These are phyloP conservation scores for Brachypteracias leptosomus DNA, from an alignment of 2,113 vertebrate genomes.

Conservation along the genomic window DNA sequence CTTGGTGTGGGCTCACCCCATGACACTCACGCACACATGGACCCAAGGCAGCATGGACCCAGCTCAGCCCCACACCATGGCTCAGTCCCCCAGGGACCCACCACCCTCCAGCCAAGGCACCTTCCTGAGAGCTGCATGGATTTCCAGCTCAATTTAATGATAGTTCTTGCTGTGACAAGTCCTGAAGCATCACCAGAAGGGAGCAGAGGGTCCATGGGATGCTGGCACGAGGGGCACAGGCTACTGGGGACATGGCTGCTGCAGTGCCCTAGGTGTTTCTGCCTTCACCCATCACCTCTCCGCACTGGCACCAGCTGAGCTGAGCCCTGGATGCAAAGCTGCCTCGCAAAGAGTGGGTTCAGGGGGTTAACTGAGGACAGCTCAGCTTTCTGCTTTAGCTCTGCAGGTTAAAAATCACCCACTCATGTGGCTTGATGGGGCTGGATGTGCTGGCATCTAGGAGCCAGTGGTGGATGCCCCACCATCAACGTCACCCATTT, in stretches of 20 bases:
- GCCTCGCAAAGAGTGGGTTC: not conserved
- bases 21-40: rapidly evolving
- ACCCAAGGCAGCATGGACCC: rapidly evolving
- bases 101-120: not conserved
- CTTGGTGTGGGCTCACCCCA: rapidly evolving
- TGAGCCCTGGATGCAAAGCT: not conserved
- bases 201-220: not conserved
- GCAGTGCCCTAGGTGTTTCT: not conserved
- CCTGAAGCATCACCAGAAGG: not conserved
- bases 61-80: not conserved
- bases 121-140: not conserved
- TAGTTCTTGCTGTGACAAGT: not conserved
- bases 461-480: not conserved
- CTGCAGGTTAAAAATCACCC: not conserved
- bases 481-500: rapidly evolving
- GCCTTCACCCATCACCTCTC: not conserved
- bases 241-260: rapidly evolving
- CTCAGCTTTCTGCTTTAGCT: not conserved
- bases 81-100: not conserved
- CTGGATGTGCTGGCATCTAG: not conserved
- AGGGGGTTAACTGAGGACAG: constrained; percentile 25
- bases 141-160: not conserved
- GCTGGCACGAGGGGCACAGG: not conserved
- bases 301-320: not conserved
- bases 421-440: not conserved